Evolutionary conservation across 2,797 vertebrate genomes (phyloP).

Genomic region (Acipenser oxyrinchus): DNA sequence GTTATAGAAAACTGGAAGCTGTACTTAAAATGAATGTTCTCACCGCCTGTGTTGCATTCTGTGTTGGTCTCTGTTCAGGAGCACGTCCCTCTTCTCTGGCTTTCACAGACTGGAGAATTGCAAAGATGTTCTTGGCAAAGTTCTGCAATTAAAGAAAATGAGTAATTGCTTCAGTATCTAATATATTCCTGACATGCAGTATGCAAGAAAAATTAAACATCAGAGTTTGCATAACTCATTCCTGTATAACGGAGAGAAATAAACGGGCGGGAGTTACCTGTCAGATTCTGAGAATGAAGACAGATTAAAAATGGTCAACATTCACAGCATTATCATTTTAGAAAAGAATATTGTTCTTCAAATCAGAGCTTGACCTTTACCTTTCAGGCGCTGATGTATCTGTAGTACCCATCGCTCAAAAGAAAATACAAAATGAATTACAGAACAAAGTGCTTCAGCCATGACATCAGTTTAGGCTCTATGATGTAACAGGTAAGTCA

Average conservation of each 20-base stretch:
- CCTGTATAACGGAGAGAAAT: not conserved
- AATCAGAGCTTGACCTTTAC: no score
- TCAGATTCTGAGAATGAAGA: no score
- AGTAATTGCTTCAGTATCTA: not conserved
- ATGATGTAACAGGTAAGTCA: no score
- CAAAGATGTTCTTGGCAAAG: slow-evolving; percentile 98
- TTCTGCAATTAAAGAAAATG: slow-evolving; percentile 61
- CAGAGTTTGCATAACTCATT: slow-evolving; percentile 8
- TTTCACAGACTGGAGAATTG: slow-evolving; percentile 97
- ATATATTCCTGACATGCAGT: not conserved
- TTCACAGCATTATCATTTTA: no score
- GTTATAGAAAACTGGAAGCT: not conserved
- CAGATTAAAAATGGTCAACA: not conserved
- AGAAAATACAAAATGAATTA: no score
- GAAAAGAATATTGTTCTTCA: no score
- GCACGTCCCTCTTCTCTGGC: slow-evolving; percentile 94
- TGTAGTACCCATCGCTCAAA: no score
- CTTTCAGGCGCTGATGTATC: no score
- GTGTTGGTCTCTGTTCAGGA: slow-evolving; percentile 87
- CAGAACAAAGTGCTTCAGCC: no score
- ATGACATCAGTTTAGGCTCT: no score
- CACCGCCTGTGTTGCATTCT: slow-evolving; percentile 84
- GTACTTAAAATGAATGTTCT: slow-evolving; percentile 24
- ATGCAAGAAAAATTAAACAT: slow-evolving; percentile 5
- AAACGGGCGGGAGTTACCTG: no score